phyloP scores from a whole-genome alignment of 2,797 vertebrate species.

The Oreonectes daqikongensis region DNA sequence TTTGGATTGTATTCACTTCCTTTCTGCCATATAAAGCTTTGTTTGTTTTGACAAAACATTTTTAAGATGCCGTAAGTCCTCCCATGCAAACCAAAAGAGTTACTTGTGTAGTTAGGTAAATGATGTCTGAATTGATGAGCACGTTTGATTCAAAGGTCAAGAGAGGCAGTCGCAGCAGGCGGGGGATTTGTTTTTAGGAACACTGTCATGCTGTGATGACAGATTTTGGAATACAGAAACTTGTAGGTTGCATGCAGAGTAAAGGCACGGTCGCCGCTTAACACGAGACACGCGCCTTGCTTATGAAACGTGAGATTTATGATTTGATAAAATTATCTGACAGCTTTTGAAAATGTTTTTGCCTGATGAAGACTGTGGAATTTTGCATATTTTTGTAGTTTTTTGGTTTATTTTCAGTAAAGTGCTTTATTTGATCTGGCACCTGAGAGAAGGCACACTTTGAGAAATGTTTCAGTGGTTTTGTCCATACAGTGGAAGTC shows the following conservation, averaged over 20 bases:
- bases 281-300: not conserved
- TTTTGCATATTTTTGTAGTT: not conserved
- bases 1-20: conserved; percentile 23
- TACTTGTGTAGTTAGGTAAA: not conserved
- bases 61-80: not conserved
- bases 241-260: not conserved
- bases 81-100: not conserved
- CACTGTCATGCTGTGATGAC: not conserved
- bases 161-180: not conserved
- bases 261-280: not conserved
- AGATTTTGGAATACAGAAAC: not conserved
- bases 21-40: conserved; percentile 24
- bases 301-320: not conserved
- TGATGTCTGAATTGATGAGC: not conserved
- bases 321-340: not conserved
- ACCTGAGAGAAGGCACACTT: too few species aligned
- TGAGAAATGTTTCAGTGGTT: too few species aligned
- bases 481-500: too few species aligned
- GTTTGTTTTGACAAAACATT: not conserved
- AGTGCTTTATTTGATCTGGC: too few species aligned
- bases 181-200: not conserved
- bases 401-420: not conserved
- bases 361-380: not conserved
- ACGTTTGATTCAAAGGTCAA: not conserved
- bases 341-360: not conserved